Evolutionary conservation across 2,888 invertebrate species (phyloP), one percentile per base, ranked within the genome.

Genomic region (Melikaiella ostensackeni): DNA sequence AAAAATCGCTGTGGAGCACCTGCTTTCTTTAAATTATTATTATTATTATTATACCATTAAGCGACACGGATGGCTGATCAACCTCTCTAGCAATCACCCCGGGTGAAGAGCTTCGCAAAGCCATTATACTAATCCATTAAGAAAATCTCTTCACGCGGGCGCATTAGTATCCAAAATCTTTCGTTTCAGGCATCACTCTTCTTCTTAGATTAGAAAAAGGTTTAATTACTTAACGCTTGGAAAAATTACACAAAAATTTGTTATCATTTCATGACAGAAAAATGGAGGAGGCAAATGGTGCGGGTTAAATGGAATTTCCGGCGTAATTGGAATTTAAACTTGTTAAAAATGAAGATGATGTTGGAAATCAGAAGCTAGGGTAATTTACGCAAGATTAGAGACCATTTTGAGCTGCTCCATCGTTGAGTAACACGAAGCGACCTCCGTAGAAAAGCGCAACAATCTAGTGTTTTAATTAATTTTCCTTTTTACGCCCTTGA

Each of bases 311-410:
- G 13, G 6, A 16, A 16, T 59, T 16, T 11, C 16, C 24, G 16
- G 13, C 21, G 9, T 55, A 55, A 55, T 55, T 55, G 21, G 9
- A 3, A n/a, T 55, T 59, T 13, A 27, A 59, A 27, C 27, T 59
- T 27, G 27, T 59, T 59, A 24, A 16, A 59, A 59, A 59, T 59
- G 6, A 27, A 27, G 59, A 6, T 59, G 57, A 50, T 24, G 27
- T 16, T 59, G 11, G 59, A 59, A 27, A 59, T 59, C 59, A 59
- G 59, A 16, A 24, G 59, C 59, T 59, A 27, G 13, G 59, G 27
- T 59, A 59, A 59, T 59, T 27, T 21, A 59, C 5, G 62, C 33
- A 33, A 63, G n/a, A 63, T 35, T 63, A 63, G 35, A 63, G 9
- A 63, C 9, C 35, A 21, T 35, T 35, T 63, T 35, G 33, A 63